Conservation (phyloP, 2,113 vertebrate species). For the Antechinus flavipes region DNA sequence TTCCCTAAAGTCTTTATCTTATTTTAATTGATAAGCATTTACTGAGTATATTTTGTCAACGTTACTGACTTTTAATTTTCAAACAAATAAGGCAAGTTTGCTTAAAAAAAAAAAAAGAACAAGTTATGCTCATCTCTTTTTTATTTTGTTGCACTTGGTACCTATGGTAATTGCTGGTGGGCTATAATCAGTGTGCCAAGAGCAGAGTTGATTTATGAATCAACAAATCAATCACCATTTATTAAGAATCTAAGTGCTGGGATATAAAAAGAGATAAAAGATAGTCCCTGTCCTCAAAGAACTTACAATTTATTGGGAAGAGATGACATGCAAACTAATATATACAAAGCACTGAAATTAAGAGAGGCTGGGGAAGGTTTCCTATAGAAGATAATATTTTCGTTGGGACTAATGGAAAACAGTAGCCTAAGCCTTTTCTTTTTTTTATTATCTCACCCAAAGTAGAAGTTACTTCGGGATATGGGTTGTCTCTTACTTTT, state of each 20-base stretch:
- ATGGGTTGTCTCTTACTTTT: too few relatives aligned
- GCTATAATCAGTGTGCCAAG: not conserved
- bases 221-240: not conserved
- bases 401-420: too few relatives aligned
- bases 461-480: too few relatives aligned
- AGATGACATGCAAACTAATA: not conserved
- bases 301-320: not conserved
- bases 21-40: conserved; percentile 2
- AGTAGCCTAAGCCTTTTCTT: too few relatives aligned
- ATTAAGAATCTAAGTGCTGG: not conserved
- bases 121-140: not conserved
- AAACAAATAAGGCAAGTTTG: not conserved
- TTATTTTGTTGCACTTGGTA: not conserved
- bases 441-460: too few relatives aligned
- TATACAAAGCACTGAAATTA: not conserved
- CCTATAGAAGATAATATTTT: too few relatives aligned
- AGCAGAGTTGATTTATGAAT: not conserved
- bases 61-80: not conserved
- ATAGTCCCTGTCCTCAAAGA: not conserved
- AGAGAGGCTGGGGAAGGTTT: not conserved
- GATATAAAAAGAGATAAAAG: not conserved
- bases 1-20: not conserved
- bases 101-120: not conserved
- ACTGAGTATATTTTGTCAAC: not conserved
- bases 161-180: not conserved